A percentile compares a stretch with the other conserved stretches of the same genome.
These are phyloP conservation scores for Terrapene triunguis DNA, from an alignment of 2,113 vertebrate species.

Conservation along the genomic window DNA sequence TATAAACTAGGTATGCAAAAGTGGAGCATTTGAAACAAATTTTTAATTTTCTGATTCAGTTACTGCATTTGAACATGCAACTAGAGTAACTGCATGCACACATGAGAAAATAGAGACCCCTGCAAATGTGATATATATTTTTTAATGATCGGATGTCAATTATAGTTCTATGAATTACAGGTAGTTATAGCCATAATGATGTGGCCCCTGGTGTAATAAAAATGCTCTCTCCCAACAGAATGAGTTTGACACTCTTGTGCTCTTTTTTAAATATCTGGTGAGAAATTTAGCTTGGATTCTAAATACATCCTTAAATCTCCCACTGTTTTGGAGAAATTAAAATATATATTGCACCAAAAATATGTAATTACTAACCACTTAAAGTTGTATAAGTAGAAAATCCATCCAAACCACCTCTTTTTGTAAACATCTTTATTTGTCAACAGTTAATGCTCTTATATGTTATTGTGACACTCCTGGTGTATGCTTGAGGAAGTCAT, in stretches of 20 bases:
- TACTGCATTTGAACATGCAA: background rate
- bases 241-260: background rate
- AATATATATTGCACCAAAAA: background rate
- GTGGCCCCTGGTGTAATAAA: background rate
- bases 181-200: background rate
- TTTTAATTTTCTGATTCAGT: background rate
- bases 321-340: background rate
- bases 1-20: background rate
- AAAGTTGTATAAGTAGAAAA: background rate
- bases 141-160: background rate
- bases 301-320: background rate
- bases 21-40: background rate
- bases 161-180: background rate
- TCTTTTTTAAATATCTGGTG: background rate
- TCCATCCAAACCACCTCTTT: background rate
- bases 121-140: background rate
- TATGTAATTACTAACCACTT: background rate
- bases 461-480: background rate
- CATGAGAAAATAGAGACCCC: background rate
- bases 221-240: background rate
- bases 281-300: background rate
- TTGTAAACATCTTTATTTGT: background rate
- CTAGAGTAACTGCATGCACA: background rate
- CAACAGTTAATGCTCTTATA: accelerated
- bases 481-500: background rate